phyloP scores from a whole-genome alignment of 2,113 vertebrate species.

The Neolamprologus sp. region DNA sequence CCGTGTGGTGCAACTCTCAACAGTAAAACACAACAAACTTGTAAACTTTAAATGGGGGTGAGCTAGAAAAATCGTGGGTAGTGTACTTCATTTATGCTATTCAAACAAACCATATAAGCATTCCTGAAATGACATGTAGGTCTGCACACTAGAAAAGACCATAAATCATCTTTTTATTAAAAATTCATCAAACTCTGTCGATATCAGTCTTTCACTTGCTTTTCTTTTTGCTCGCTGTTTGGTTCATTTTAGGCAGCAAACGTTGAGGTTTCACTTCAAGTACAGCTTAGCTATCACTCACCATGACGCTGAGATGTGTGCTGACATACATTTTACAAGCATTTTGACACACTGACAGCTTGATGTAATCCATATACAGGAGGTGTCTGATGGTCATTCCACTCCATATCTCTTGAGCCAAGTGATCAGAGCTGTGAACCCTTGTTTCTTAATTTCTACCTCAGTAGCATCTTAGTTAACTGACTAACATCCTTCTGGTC shows the following conservation, averaged over 20 bases:
- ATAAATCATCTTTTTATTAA: background rate
- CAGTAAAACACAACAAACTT: background rate
- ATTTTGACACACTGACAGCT: background rate
- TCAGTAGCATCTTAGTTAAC: background rate
- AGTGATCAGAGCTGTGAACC: background rate
- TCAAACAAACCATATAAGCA: background rate
- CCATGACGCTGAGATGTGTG: background rate
- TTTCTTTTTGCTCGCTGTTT: background rate
- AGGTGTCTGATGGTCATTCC: background rate
- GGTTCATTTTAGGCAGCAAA: background rate
- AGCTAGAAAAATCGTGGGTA: background rate
- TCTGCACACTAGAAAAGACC: background rate
- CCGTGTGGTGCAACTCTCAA: background rate
- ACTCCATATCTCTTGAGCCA: background rate
- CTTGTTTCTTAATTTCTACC: background rate
- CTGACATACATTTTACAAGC: background rate
- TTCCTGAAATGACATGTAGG: background rate
- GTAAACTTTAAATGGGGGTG: background rate
- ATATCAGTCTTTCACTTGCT: background rate
- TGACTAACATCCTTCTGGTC: background rate
- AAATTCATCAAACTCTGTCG: background rate
- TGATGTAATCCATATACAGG: background rate
- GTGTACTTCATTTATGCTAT: background rate
- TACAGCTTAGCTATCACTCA: background rate
- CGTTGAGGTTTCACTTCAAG: background rate